These are phyloP conservation scores for Pogonomyrmex barbatus DNA, from an alignment of 1,140 invertebrate genomes.

Conservation along the genomic window DNA sequence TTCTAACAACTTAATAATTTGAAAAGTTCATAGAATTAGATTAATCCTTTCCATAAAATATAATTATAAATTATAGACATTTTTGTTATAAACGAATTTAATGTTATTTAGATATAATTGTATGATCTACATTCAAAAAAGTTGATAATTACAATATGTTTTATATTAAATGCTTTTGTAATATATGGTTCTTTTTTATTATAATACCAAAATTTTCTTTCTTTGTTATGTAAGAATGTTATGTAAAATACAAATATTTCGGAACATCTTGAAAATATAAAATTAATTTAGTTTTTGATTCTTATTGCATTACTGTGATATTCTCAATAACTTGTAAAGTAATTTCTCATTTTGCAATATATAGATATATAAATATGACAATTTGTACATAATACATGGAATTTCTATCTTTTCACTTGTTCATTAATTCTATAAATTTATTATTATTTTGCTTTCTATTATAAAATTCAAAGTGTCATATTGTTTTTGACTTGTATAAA, in stretches of 20 bases:
- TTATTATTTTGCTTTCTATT: conserved; percentile 49
- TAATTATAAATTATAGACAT: not conserved
- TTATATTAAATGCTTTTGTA: no score
- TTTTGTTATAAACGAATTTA: not conserved
- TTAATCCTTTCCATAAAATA: conserved; percentile 4
- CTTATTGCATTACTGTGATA: conserved; percentile 52
- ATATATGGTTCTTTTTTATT: conserved; percentile 2
- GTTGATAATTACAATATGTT: conserved; percentile 10
- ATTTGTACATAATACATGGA: conserved; percentile 49
- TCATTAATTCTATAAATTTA: conserved; percentile 22
- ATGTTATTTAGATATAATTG: conserved; percentile 3
- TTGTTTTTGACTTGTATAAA: conserved; percentile 22
- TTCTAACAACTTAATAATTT: not conserved
- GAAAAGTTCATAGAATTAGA: not conserved
- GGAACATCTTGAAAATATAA: conserved; percentile 4
- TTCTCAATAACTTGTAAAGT: conserved; percentile 43
- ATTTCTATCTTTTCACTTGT: conserved; percentile 44
- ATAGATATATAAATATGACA: conserved; percentile 21
- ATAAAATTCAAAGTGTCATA: conserved; percentile 8
- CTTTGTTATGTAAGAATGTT: conserved; percentile 13
- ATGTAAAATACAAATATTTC: conserved; percentile 13
- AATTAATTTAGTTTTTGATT: conserved; percentile 23
- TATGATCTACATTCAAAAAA: not conserved
- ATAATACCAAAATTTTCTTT: not conserved
- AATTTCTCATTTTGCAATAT: conserved; percentile 42